These are phyloP conservation scores for Agapornis canus DNA, from an alignment of 2,797 vertebrate species.

Conservation along the genomic window DNA sequence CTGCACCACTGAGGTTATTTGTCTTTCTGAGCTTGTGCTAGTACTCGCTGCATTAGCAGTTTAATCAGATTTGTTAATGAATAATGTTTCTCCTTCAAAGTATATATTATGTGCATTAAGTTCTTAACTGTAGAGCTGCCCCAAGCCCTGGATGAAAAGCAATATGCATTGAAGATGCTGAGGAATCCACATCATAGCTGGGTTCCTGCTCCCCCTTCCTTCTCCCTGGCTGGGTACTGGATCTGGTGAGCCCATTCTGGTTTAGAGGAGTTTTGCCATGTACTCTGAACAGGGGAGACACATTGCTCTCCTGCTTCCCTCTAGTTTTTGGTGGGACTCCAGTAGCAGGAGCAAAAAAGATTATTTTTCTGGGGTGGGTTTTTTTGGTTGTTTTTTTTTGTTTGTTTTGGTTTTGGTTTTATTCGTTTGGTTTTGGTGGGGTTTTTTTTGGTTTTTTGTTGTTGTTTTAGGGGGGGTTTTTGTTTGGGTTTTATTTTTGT, in stretches of 20 bases:
- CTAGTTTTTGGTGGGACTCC: neutral
- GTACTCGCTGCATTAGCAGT: conserved; percentile 38
- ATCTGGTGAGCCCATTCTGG: accelerated
- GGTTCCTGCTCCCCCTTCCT: neutral
- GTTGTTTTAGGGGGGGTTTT: too few relatives aligned
- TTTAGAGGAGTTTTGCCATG: neutral
- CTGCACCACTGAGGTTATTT: conserved; percentile 50
- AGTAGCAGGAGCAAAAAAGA: neutral
- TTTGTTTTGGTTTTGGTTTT: neutral
- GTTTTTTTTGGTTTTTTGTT: neutral
- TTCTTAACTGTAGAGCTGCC: conserved; percentile 21
- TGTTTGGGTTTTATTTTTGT: neutral
- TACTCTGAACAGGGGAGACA: neutral
- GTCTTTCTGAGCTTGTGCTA: conserved; percentile 55
- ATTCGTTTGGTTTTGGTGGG: too few relatives aligned
- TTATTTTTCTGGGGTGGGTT: accelerated
- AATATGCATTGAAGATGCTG: accelerated
- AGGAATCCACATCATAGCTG: neutral
- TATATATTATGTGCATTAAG: conserved; percentile 44
- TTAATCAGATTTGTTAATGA: conserved; percentile 67
- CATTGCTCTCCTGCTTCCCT: neutral
- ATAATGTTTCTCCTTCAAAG: conserved; percentile 56
- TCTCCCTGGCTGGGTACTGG: neutral
- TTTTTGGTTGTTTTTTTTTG: too few relatives aligned
- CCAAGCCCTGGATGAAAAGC: conserved; percentile 14